phyloP scores from a whole-genome alignment of 2,888 invertebrate species.

The Acanthosoma haemorrhoidale region DNA sequence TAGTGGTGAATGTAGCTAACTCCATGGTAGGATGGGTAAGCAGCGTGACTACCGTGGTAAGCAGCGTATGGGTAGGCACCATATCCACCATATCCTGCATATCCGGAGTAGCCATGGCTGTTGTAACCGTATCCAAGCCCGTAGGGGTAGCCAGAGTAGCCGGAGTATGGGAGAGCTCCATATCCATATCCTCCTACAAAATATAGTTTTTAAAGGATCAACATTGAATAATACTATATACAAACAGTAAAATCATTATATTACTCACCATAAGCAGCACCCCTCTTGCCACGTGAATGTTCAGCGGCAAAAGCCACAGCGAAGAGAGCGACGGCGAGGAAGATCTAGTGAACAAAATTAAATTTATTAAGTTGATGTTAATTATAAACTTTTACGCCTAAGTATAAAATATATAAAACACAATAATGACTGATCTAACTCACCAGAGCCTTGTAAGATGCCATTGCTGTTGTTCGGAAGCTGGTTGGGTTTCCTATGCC shows the following conservation, averaged over 20 bases:
- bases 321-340: slow-evolving; percentile 17
- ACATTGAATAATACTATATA: too few species aligned
- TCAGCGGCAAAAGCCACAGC: slow-evolving; percentile 23
- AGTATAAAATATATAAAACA: too few species aligned
- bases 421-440: too few species aligned
- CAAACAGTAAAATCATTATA: too few species aligned
- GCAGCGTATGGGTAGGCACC: neutral
- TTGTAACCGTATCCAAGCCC: neutral
- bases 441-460: neutral
- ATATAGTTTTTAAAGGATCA: too few species aligned
- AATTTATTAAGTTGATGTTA: too few species aligned
- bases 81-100: too few species aligned
- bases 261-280: neutral
- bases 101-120: neutral
- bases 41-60: slow-evolving; percentile 7
- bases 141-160: neutral
- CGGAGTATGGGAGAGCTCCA: neutral
- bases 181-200: neutral
- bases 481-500: neutral
- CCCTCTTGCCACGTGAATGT: slow-evolving; percentile 26
- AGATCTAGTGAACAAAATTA: neutral
- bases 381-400: too few species aligned
- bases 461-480: neutral
- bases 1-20: slow-evolving; percentile 28
- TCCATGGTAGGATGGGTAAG: slow-evolving; percentile 26